Conservation (phyloP, 2,797 vertebrate species). For the Phylloscopus collybita region DNA sequence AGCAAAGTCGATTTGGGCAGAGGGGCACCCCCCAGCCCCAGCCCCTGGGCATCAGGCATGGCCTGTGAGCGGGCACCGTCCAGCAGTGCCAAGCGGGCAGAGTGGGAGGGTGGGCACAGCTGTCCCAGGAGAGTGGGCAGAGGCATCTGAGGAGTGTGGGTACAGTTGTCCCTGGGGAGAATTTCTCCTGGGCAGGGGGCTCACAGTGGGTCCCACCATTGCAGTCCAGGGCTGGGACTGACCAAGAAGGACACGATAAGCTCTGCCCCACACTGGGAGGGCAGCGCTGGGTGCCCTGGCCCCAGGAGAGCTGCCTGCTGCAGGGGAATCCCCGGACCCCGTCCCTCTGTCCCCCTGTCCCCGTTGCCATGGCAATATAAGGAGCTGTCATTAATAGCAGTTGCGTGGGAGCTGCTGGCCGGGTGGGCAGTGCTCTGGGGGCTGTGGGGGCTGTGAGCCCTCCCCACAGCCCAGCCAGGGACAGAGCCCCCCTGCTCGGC, state of each 20-base stretch:
- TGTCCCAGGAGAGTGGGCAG: background rate
- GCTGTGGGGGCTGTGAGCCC: background rate
- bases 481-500: background rate
- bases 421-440: background rate
- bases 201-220: fast-evolving
- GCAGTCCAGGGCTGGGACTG: background rate
- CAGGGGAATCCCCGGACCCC: background rate
- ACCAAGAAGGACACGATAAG: background rate
- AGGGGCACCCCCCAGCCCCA: background rate
- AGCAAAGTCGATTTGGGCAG: background rate
- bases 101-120: background rate
- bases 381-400: background rate
- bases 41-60: background rate
- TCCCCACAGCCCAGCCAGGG: too few relatives aligned
- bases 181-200: fast-evolving
- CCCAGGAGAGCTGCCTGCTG: background rate
- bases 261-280: background rate
- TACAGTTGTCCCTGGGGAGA: background rate
- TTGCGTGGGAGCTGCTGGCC: background rate
- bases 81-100: fast-evolving
- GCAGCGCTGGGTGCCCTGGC: background rate
- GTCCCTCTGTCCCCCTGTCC: background rate
- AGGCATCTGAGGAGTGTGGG: background rate
- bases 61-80: fast-evolving
- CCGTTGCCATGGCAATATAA: conserved; percentile 24